Evolutionary conservation across 2,113 vertebrate genomes (phyloP), one percentile per base, ranked within the genome.

Genomic region (Sprattus sprattus): DNA sequence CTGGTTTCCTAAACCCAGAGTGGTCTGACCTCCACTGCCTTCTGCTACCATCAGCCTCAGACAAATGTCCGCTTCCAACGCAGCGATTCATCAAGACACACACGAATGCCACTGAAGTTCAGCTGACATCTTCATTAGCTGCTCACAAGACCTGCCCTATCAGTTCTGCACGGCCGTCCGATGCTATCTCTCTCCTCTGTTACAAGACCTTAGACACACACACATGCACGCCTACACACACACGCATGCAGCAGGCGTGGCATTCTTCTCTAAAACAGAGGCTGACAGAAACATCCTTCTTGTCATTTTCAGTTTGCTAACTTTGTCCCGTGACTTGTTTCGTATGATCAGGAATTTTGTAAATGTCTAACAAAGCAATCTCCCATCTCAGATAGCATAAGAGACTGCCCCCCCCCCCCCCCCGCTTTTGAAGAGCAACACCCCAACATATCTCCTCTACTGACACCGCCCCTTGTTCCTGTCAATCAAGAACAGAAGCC

Each of bases 21-120:
- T 8, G 4, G 0, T 6, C 71, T 78, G 71, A 78, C 54, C 47
- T 60, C 82, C 39, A 6, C 39, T 64, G 32, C 20, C 52, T 60
- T 64, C 49, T 44, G 52, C 6, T 67, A 28, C 45, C 45, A 44
- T 57, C 32, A 60, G 54, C n/a, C 32, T 78, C 71, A 78, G n/a
- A 78, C 28, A 78, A 78, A 78, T 60, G 20, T 44, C 64, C 44
- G 89, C 87, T 91, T 85, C 89, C 46, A 46, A 52, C 85, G 32
- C 18, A 75, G 9, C 16, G 16, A 81, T 81, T 28, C 47, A 84
- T 45, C 44, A 52, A 22, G 84, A 84, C 82, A 87, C 84, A 82
- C 87, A n/a, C 47, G 39, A 49, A 84, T 16, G 82, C 28, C 82
- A 52, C 13, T 64, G 18, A 83, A 81, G 25, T 82, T 78, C 75